A percentile compares a stretch with the other conserved stretches of the same genome.
Evolutionary conservation across 2,888 invertebrate genomes (phyloP).

Genomic region (Hofmannophila pseudospretella): DNA sequence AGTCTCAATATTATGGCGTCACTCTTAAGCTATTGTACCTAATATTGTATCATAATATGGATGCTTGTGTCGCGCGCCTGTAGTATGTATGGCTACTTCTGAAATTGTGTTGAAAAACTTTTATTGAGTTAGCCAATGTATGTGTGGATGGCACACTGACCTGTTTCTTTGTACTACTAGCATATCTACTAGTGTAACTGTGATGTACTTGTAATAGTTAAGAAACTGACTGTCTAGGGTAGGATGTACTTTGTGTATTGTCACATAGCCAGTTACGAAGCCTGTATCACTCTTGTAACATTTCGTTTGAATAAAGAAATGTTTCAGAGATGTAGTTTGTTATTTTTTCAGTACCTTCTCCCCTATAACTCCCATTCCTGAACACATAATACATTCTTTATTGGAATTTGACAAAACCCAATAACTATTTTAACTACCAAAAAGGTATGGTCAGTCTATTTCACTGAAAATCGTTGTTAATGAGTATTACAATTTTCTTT

Average conservation of each 20-base stretch:
- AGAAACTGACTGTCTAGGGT: slow-evolving; percentile 28
- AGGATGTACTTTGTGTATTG: slow-evolving; percentile 34
- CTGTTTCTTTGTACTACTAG: slow-evolving; percentile 13
- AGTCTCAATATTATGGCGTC: slow-evolving; percentile 29
- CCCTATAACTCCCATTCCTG: slow-evolving; percentile 27
- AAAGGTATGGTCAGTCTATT: too few species aligned
- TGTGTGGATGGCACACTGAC: slow-evolving; percentile 13
- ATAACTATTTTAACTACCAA: too few species aligned
- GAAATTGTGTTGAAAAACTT: slow-evolving; percentile 19
- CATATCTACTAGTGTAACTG: slow-evolving; percentile 6
- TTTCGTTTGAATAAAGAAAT: slow-evolving; percentile 63
- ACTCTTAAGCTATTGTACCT: slow-evolving; percentile 14
- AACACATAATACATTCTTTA: too few species aligned
- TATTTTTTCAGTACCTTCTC: slow-evolving; percentile 38
- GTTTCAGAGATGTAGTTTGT: slow-evolving; percentile 58
- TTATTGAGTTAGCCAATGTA: slow-evolving; percentile 23
- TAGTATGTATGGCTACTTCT: slow-evolving; percentile 14
- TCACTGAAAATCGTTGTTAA: too few species aligned
- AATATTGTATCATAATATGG: slow-evolving; percentile 17
- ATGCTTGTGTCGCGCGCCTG: slow-evolving; percentile 16
- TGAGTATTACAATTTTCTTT: too few species aligned
- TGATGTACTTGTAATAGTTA: slow-evolving; percentile 18
- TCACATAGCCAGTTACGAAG: slow-evolving; percentile 33
- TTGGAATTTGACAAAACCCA: too few species aligned
- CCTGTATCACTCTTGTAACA: slow-evolving; percentile 52